A percentile compares a stretch with the other conserved stretches of the same genome.
These are phyloP conservation scores for Hermaeophaga mercurialis DNA, from an alignment of 2,888 invertebrate genomes.

Conservation along the genomic window DNA sequence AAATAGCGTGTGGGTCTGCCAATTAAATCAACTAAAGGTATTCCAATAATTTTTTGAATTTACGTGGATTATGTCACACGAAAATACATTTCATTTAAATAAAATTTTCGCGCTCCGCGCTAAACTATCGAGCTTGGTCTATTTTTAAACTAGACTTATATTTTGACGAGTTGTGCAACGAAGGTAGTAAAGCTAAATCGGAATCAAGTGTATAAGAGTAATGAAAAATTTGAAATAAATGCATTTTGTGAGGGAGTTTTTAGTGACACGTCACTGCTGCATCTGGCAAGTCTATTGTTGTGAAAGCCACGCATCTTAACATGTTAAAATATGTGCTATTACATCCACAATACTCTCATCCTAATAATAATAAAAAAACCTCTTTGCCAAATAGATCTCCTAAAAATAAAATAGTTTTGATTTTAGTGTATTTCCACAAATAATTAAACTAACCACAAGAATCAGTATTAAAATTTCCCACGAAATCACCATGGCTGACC, in stretches of 20 bases:
- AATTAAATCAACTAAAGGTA: slow-evolving; percentile 14
- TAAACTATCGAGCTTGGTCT: slow-evolving; percentile 37
- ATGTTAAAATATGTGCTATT: slow-evolving; percentile 17
- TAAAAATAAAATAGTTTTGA: slow-evolving; percentile 39
- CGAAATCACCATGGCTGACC: not conserved
- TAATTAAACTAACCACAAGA: slow-evolving; percentile 9
- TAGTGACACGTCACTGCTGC: slow-evolving; percentile 26
- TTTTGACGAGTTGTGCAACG: slow-evolving; percentile 34
- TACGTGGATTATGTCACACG: slow-evolving; percentile 20
- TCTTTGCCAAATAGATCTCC: slow-evolving; percentile 38
- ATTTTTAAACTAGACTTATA: slow-evolving; percentile 38
- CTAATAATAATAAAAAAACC: not conserved
- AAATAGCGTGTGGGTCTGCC: slow-evolving; percentile 13
- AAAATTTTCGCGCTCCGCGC: slow-evolving; percentile 38
- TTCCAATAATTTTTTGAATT: slow-evolving; percentile 18
- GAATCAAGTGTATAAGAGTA: slow-evolving; percentile 28
- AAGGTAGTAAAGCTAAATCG: slow-evolving; percentile 22
- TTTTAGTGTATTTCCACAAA: not conserved
- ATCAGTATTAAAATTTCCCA: slow-evolving; percentile 11
- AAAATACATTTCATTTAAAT: slow-evolving; percentile 25
- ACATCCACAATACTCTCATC: slow-evolving; percentile 10
- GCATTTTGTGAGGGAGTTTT: slow-evolving; percentile 22
- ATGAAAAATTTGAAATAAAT: slow-evolving; percentile 29
- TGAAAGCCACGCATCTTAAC: not conserved
- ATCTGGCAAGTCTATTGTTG: slow-evolving; percentile 5